Conservation (phyloP, 64 coral and sea anemone species). For the Montipora efflorescens region DNA sequence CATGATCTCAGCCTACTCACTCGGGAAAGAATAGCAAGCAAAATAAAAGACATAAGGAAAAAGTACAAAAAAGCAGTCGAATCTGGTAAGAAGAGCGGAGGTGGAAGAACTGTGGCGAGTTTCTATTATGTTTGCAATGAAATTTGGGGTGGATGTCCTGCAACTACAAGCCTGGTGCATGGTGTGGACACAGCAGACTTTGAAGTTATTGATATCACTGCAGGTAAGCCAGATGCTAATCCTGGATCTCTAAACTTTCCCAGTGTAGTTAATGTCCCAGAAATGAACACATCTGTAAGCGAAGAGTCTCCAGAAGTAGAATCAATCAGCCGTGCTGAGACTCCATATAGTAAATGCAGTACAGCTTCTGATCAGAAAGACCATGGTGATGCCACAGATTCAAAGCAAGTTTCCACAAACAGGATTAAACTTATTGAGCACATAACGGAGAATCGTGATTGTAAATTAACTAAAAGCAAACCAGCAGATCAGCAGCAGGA, state of each 20-base stretch:
- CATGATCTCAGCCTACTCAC: conserved; percentile 50
- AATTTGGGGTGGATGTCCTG: conserved; percentile 57
- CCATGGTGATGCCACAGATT: neutral
- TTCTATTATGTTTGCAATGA: conserved; percentile 56
- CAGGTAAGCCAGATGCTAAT: conserved; percentile 5
- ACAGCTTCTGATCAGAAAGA: neutral
- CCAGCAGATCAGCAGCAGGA: neutral
- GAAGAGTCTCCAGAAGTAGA: neutral
- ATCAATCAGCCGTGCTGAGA: neutral
- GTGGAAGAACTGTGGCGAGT: conserved; percentile 51
- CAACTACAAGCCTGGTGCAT: conserved; percentile 51
- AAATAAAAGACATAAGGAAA: conserved; percentile 27
- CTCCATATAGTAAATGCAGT: neutral
- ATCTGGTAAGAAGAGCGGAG: conserved; percentile 47
- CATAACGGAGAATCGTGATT: neutral
- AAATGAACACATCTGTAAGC: neutral
- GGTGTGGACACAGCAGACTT: conserved; percentile 29
- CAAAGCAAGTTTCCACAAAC: neutral
- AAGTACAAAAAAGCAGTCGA: conserved; percentile 57
- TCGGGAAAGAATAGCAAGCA: conserved; percentile 46
- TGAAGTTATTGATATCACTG: neutral
- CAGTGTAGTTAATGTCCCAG: neutral
- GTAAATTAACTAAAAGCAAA: neutral
- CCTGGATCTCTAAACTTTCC: neutral
- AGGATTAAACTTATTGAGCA: neutral